Evolutionary conservation across 30 jellyfish, hydroid and myxozoan genomes (phyloP), one percentile per base, ranked within the genome.

Genomic region (Mastigias papua): DNA sequence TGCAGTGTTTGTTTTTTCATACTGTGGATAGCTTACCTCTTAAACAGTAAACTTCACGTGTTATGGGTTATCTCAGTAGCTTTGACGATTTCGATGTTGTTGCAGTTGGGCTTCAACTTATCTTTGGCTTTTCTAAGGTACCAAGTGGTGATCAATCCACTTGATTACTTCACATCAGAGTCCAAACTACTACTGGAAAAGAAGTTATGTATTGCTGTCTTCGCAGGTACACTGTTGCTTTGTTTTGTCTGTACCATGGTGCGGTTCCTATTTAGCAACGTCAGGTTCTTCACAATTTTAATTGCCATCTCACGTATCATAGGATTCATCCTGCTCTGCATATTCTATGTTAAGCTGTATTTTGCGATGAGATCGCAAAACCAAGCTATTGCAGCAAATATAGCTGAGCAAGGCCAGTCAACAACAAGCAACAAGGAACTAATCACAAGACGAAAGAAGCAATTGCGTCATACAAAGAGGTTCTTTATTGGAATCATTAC

Each of bases 401-500:
- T 25, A 17, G 19, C 17, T 23, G 69, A 57, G 19, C 8, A 10
- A 17, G 69, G 30, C 4, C 54, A 42, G 54, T 8, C 69, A 57
- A 17, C 69, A 10, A 57, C 8, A 17, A 57, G 23, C 26, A 57
- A 57, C 69, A 57, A 57, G 17, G 23, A 57, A 3, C 8, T 57
- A 25, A 57, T 57, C 25, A 5, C 30, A 57, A 57, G 69, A 57
- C 69, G 69, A 10, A 63, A 26, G 42, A 25, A 27, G 42, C 74
- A 25, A 27, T 42, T 63, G 37, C n/a, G 5, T 37, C 74, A 63
- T 63, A 4, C 74, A 63, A 63, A 26, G 42, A 63, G 42, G 20
- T 63, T 63, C 74, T 63, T 63, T 20, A 63, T 63, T 63, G 74
- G 74, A 10, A 63, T 63, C 19, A 63, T 42, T 15, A 17, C n/a